These are phyloP conservation scores for Chaetops frenatus DNA, from an alignment of 2,113 vertebrate genomes.

Conservation along the genomic window DNA sequence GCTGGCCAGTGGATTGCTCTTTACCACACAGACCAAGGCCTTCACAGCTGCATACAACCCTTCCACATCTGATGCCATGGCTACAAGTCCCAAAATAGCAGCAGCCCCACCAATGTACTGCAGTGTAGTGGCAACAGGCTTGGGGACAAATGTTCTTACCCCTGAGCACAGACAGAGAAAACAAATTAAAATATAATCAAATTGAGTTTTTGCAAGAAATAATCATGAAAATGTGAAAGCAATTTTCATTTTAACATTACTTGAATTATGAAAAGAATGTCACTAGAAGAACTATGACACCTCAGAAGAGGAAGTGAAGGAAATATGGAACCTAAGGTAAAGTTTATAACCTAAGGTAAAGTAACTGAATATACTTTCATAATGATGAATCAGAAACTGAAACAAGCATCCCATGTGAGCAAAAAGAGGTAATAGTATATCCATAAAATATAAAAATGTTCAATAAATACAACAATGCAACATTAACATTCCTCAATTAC, in stretches of 20 bases:
- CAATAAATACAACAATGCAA: neutral
- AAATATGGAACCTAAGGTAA: neutral
- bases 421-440: neutral
- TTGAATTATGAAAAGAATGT: neutral
- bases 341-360: neutral
- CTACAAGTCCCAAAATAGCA: slow-evolving; percentile 94
- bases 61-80: slow-evolving; percentile 98
- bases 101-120: slow-evolving; percentile 96
- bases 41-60: slow-evolving; percentile 97
- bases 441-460: neutral
- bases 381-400: neutral
- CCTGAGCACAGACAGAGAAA: slow-evolving; percentile 70
- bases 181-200: neutral
- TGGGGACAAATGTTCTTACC: slow-evolving; percentile 91
- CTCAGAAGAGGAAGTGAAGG: neutral
- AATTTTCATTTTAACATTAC: neutral
- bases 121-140: slow-evolving; percentile 92
- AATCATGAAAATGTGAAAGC: neutral
- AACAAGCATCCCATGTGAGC: neutral
- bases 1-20: slow-evolving; percentile 95
- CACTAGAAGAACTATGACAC: neutral
- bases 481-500: neutral
- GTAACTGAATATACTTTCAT: neutral
- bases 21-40: slow-evolving; percentile 95
- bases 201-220: neutral